A percentile compares a stretch with the other conserved stretches of the same genome.
These are phyloP conservation scores for Diorhabda carinulata DNA, from an alignment of 1,140 invertebrate species.

Conservation along the genomic window DNA sequence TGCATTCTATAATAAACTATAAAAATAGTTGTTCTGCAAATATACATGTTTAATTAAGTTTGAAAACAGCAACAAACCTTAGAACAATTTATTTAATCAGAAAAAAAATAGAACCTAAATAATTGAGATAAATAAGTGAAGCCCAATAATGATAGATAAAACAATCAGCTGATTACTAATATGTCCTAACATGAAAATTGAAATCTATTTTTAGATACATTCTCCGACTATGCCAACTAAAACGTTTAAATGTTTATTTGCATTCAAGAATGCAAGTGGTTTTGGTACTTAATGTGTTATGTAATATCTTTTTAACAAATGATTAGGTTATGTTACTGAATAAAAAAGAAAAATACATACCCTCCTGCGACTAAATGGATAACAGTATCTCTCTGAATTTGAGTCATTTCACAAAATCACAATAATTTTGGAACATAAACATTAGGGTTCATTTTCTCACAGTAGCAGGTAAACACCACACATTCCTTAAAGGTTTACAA, in stretches of 20 bases:
- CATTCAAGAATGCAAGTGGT: too few species aligned
- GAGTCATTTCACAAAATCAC: conserved; percentile 55
- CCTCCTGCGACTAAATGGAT: conserved; percentile 84
- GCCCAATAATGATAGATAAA: conserved; percentile 19
- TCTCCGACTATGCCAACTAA: not conserved
- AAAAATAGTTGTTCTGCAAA: too few species aligned
- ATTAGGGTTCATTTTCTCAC: not conserved
- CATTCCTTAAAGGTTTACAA: not conserved
- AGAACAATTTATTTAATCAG: too few species aligned
- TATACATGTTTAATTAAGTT: too few species aligned
- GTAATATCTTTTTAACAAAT: too few species aligned
- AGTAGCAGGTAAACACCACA: not conserved
- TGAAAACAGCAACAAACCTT: too few species aligned
- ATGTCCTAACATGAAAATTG: not conserved
- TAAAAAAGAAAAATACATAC: conserved; percentile 55
- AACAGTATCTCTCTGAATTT: conserved; percentile 72
- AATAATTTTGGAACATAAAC: conserved; percentile 13
- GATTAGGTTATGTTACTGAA: not conserved
- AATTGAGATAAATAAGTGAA: not conserved
- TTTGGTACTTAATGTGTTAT: too few species aligned
- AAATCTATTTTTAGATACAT: not conserved
- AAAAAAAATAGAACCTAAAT: too few species aligned
- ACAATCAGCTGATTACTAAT: conserved; percentile 14
- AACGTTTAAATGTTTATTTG: too few species aligned
- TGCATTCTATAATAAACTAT: too few species aligned